Evolutionary conservation across 1,140 invertebrate species (phyloP).

Genomic region (Platyscapa corneri): DNA sequence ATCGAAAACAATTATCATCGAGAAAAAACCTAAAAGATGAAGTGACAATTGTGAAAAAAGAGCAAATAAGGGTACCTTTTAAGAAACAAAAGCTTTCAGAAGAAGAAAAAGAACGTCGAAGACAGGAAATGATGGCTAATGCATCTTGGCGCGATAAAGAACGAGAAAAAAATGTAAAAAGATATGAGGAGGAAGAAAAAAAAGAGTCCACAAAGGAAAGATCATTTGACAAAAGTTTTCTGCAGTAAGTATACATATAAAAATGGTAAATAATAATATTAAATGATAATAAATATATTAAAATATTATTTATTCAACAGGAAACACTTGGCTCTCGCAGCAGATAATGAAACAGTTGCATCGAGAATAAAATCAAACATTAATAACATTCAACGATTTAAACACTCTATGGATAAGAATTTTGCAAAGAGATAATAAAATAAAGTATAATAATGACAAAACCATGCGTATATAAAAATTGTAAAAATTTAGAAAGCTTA

Average conservation of each 20-base stretch:
- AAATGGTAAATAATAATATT: not conserved
- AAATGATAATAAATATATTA: too few relatives aligned
- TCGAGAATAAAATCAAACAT: conserved; percentile 86
- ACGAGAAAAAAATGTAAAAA: conserved; percentile 78
- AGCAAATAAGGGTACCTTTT: conserved; percentile 64
- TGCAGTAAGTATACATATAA: conserved; percentile 70
- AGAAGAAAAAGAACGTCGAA: conserved; percentile 81
- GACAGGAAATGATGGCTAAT: conserved; percentile 89
- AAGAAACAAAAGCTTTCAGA: conserved; percentile 75
- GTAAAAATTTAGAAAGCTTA: conserved; percentile 5
- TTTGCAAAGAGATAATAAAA: conserved; percentile 77
- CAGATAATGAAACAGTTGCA: conserved; percentile 80
- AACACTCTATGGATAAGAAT: conserved; percentile 81
- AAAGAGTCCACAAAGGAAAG: conserved; percentile 76
- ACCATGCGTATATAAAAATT: conserved; percentile 22
- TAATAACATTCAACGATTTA: conserved; percentile 85
- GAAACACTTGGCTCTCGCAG: conserved; percentile 81
- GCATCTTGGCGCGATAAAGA: conserved; percentile 83
- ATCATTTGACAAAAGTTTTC: conserved; percentile 74
- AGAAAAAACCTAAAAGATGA: conserved; percentile 53
- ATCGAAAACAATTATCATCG: conserved; percentile 48
- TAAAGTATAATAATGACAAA: not conserved
- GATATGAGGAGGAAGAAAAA: conserved; percentile 79
- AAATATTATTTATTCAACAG: too few relatives aligned
- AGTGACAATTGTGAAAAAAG: conserved; percentile 52